phyloP scores from a whole-genome alignment of 2,113 vertebrate species.

The Bos javanicus region DNA sequence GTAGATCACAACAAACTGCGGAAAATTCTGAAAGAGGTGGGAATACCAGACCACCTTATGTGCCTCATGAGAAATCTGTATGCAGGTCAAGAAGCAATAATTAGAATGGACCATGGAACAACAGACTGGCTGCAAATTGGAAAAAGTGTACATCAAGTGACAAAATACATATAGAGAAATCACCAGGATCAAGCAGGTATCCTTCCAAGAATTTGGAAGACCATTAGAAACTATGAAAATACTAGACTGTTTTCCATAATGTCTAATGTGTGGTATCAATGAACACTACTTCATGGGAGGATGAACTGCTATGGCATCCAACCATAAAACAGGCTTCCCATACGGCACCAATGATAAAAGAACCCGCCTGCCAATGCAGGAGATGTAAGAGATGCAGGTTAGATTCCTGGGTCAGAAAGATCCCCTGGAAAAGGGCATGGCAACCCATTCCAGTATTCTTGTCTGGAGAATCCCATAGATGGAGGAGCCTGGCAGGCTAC shows the following conservation, averaged over 20 bases:
- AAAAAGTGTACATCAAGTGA: not conserved
- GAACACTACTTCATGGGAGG: not conserved
- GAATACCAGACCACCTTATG: not conserved
- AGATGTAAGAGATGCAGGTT: not conserved
- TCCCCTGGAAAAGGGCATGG: not conserved
- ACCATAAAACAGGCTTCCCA: not conserved
- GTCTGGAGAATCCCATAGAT: not conserved
- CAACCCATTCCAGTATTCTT: not conserved
- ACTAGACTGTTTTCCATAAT: not conserved
- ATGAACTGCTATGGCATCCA: not conserved
- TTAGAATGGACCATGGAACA: not conserved
- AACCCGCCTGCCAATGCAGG: not conserved
- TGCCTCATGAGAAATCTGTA: not conserved
- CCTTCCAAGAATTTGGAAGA: not conserved
- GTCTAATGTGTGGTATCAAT: not conserved
- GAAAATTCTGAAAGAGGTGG: not conserved
- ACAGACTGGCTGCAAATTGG: not conserved
- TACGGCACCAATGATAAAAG: not conserved
- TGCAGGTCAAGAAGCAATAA: not conserved
- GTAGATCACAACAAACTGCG: not conserved
- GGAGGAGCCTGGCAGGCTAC: not conserved
- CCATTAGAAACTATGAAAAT: not conserved
- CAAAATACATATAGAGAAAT: not conserved
- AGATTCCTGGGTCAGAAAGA: not conserved
- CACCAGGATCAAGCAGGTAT: not conserved